Evolutionary conservation across 2,888 invertebrate genomes (phyloP).

Genomic region (Helobdella robusta): DNA sequence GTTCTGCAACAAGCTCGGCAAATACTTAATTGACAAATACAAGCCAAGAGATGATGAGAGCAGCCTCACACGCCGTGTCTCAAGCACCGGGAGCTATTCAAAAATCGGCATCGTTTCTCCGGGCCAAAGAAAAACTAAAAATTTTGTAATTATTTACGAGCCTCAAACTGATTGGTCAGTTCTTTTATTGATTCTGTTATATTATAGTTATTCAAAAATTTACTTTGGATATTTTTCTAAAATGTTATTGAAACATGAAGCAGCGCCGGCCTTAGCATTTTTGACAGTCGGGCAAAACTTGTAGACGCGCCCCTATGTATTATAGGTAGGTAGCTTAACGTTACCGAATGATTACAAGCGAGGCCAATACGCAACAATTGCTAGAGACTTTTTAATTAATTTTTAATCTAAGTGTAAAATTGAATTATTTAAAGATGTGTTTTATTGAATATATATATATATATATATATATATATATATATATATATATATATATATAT

Average conservation of each 20-base stretch:
- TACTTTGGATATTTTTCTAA: neutral
- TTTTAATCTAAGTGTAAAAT: too few species aligned
- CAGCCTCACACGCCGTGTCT: conserved; percentile 24
- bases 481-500: too few species aligned
- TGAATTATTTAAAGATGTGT: too few species aligned
- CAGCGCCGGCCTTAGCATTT: too few species aligned
- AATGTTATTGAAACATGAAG: neutral
- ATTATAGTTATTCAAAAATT: neutral
- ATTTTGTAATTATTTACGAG: conserved; percentile 17
- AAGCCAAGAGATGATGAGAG: conserved; percentile 14
- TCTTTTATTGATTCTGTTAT: neutral
- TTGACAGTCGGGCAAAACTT: too few species aligned
- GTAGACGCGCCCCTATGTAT: too few species aligned
- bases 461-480: too few species aligned
- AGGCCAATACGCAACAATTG: too few species aligned
- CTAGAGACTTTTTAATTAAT: too few species aligned
- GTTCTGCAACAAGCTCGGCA: neutral
- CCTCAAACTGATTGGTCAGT: conserved; percentile 22
- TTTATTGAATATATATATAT: too few species aligned
- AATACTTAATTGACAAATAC: neutral
- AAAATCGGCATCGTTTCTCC: neutral
- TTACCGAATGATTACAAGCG: too few species aligned
- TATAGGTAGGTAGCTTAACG: too few species aligned
- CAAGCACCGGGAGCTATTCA: conserved; percentile 6
- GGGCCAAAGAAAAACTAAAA: conserved; percentile 2